phyloP scores from a whole-genome alignment of 2,888 invertebrate species.

The Dichetophora obliterata region DNA sequence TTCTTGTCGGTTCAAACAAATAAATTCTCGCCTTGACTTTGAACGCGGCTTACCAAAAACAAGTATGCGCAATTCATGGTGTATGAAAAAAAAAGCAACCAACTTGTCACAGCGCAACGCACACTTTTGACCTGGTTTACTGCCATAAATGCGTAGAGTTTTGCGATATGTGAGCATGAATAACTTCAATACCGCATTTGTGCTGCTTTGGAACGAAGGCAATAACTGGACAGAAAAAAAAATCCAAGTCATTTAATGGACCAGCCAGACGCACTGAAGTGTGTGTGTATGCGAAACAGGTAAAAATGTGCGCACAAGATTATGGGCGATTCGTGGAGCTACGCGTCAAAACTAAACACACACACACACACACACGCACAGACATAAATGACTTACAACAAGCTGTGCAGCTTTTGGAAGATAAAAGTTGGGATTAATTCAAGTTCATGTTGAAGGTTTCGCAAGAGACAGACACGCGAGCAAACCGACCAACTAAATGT shows the following conservation, averaged over 20 bases:
- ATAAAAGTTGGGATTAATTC: constrained; percentile 6
- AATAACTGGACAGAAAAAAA: neutral
- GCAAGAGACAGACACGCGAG: neutral
- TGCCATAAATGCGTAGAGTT: neutral
- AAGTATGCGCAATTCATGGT: neutral
- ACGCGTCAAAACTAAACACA: neutral
- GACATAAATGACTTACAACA: neutral
- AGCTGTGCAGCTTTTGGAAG: neutral
- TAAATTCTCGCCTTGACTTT: constrained; percentile 8
- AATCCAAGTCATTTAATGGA: neutral
- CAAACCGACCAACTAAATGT: neutral
- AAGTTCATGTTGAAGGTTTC: constrained; percentile 36
- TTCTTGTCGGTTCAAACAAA: neutral
- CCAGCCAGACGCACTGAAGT: neutral
- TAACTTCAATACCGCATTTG: neutral
- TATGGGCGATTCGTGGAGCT: neutral
- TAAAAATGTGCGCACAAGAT: neutral
- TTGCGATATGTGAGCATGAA: neutral
- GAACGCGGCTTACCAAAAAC: neutral
- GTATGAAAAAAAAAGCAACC: neutral
- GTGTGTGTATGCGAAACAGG: neutral
- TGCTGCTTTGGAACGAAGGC: neutral
- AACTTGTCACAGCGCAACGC: neutral
- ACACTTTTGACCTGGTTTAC: constrained; percentile 31
- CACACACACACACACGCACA: no score